phyloP scores from a whole-genome alignment of 2,797 vertebrate genomes.

The Gambelia wislizenii region DNA sequence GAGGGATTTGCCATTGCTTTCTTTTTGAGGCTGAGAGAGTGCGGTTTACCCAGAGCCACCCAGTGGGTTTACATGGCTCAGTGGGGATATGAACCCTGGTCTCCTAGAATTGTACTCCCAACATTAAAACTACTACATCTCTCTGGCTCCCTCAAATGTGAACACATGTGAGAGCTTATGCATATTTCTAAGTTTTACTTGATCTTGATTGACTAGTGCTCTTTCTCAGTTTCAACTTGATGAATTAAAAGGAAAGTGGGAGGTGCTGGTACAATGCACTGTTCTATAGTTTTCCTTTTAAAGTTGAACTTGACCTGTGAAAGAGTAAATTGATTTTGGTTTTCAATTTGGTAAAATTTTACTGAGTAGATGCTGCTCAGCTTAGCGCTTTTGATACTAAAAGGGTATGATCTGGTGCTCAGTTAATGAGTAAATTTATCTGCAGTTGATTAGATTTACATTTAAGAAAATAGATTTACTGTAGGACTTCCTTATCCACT shows the following conservation, averaged over 20 bases:
- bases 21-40: no score
- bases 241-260: constrained; percentile 1
- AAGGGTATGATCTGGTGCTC: not conserved
- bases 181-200: not conserved
- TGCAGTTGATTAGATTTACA: not conserved
- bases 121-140: no score
- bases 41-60: no score
- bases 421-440: not conserved
- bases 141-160: no score
- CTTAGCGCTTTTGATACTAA: not conserved
- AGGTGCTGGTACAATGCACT: not conserved
- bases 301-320: not conserved
- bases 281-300: not conserved
- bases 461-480: not conserved
- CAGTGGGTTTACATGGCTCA: no score
- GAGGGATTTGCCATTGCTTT: no score
- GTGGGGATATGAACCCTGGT: no score
- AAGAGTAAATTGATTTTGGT: not conserved
- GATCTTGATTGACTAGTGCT: not conserved
- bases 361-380: not conserved
- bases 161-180: not conserved
- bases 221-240: not conserved
- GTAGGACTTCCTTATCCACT: no score
- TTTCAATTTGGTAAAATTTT: not conserved
- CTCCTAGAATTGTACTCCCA: no score